phyloP scores from a whole-genome alignment of 2,113 vertebrate genomes.

The Calyptomena viridis region DNA sequence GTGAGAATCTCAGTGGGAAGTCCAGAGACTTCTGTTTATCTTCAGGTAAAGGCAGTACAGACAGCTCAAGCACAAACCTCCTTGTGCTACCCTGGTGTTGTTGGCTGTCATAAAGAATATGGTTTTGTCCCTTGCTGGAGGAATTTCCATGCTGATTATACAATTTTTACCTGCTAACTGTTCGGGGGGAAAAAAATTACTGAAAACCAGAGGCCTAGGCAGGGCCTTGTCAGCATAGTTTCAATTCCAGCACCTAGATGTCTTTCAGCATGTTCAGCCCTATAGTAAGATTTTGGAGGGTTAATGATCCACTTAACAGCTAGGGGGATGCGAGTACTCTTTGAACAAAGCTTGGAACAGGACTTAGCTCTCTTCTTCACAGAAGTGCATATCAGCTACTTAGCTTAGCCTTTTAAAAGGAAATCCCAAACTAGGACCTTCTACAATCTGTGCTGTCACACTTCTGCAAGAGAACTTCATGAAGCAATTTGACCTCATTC shows the following conservation, averaged over 20 bases:
- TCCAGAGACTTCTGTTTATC: neutral
- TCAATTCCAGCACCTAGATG: neutral
- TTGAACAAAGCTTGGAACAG: neutral
- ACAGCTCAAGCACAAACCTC: neutral
- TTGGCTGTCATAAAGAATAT: neutral
- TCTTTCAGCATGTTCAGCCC: neutral
- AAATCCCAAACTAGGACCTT: slow-evolving; percentile 50
- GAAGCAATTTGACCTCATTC: slow-evolving; percentile 35
- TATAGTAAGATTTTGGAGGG: neutral
- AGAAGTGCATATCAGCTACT: neutral
- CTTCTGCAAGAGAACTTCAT: neutral
- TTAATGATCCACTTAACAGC: neutral
- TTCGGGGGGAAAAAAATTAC: neutral
- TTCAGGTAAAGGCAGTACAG: neutral
- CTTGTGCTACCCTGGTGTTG: neutral
- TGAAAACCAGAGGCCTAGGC: neutral
- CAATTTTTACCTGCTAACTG: neutral
- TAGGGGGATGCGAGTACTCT: neutral
- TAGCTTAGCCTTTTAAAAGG: neutral
- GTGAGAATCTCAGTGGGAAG: neutral
- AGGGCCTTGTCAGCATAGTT: neutral
- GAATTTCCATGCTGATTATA: neutral
- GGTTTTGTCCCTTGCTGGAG: neutral
- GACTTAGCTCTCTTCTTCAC: neutral
- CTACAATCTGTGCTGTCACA: neutral